These are phyloP conservation scores for Mellilla xanthometata DNA, from an alignment of 2,888 invertebrate genomes.

Conservation along the genomic window DNA sequence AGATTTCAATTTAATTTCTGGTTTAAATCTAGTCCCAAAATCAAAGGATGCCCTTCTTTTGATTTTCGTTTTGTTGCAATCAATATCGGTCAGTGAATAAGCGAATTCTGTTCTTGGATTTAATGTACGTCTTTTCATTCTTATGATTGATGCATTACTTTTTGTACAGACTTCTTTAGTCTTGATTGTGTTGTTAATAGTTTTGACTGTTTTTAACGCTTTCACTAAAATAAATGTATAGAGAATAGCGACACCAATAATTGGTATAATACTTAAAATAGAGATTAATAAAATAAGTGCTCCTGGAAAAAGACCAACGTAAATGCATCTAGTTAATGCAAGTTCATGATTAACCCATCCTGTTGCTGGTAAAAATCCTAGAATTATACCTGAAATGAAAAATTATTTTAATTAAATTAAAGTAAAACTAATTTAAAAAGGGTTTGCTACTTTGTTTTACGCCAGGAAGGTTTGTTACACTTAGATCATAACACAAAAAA, in stretches of 20 bases:
- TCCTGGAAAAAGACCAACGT: constrained; percentile 81
- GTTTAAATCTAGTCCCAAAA: constrained; percentile 23
- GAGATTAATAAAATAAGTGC: constrained; percentile 80
- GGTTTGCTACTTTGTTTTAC: no score
- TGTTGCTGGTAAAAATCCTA: constrained; percentile 83
- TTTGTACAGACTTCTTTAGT: constrained; percentile 30
- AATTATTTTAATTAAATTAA: no score
- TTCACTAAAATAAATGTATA: constrained; percentile 83
- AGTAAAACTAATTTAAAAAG: no score
- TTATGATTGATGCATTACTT: constrained; percentile 46
- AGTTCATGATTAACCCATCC: constrained; percentile 77
- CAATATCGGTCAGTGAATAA: constrained; percentile 33
- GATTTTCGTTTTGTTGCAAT: constrained; percentile 31
- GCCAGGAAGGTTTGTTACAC: no score
- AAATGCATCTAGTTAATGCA: constrained; percentile 70
- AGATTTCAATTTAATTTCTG: constrained; percentile 36
- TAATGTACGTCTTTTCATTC: constrained; percentile 56
- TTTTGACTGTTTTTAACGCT: constrained; percentile 75
- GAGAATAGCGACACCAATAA: constrained; percentile 65
- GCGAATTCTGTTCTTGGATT: constrained; percentile 29
- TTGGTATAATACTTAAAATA: constrained; percentile 78
- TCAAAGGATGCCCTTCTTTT: constrained; percentile 61
- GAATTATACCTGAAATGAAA: constrained; percentile 69
- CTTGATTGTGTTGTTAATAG: constrained; percentile 52
- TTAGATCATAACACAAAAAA: no score